Evolutionary conservation across 2,797 vertebrate species (phyloP).

Genomic region (Salarias fasciatus): DNA sequence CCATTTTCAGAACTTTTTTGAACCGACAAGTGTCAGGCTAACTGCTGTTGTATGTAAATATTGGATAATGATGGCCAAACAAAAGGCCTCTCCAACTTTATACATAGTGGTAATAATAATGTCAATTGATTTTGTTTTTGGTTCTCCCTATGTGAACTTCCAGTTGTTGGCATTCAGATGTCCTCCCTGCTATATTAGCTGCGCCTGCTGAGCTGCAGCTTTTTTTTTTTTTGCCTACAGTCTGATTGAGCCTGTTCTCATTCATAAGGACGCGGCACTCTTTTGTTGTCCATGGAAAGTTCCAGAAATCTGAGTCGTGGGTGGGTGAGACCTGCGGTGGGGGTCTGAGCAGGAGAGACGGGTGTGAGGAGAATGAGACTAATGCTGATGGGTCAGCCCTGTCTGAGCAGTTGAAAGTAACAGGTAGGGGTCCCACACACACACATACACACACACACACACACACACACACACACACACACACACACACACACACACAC

Average conservation of each 20-base stretch:
- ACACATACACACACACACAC: background rate
- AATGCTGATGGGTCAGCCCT: conserved; percentile 16
- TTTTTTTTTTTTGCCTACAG: background rate
- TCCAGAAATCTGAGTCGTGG: conserved; percentile 50
- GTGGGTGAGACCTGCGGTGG: conserved; percentile 26
- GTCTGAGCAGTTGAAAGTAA: conserved; percentile 36
- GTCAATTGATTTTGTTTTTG: no score
- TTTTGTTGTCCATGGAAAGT: conserved; percentile 43
- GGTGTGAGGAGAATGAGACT: conserved; percentile 29
- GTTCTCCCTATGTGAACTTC: no score
- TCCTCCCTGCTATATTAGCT: background rate
- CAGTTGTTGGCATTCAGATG: background rate
- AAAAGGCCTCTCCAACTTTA: no score
- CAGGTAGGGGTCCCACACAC: conserved; percentile 35
- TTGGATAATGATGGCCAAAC: no score
- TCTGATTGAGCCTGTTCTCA: background rate
- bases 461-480: background rate
- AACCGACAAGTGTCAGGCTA: no score
- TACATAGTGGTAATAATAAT: no score
- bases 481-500: conserved; percentile 9
- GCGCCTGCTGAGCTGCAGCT: background rate
- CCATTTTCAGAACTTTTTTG: no score
- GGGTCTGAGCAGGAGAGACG: conserved; percentile 3
- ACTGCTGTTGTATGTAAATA: no score
- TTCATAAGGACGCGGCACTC: background rate